Conservation (phyloP, 2,113 vertebrate genomes). For the Rhinopomastus cyanomelas region DNA sequence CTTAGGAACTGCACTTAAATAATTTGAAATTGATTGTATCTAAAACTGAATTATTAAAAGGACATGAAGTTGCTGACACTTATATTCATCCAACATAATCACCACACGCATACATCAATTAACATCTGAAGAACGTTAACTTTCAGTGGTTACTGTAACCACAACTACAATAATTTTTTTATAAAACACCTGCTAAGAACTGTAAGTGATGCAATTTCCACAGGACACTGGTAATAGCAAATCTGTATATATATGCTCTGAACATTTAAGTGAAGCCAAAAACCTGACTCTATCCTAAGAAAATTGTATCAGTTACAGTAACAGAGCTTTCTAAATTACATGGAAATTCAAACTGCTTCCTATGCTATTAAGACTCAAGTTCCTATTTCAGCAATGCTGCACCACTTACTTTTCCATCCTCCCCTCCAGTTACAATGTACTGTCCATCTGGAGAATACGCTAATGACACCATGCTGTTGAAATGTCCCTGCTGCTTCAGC, state of each 20-base stretch:
- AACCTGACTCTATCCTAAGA: neutral
- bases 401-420: conserved; percentile 89
- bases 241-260: neutral
- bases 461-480: conserved; percentile 94
- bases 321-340: neutral
- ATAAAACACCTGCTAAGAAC: neutral
- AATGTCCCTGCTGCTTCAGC: conserved; percentile 96
- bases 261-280: neutral
- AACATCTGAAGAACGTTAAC: neutral
- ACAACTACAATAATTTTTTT: neutral
- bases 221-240: neutral
- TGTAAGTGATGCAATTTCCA: neutral
- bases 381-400: neutral
- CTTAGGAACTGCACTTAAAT: neutral
- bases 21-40: neutral
- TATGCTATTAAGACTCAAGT: neutral
- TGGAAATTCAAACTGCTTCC: neutral
- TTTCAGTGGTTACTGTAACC: neutral
- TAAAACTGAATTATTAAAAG: neutral
- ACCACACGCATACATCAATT: neutral
- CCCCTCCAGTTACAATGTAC: conserved; percentile 89
- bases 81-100: neutral
- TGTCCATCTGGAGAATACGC: conserved; percentile 94
- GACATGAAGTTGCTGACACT: neutral
- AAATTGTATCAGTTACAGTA: neutral